phyloP scores from a whole-genome alignment of 53 echinoderm and acorn worm genomes.

The Mesocentrotus franciscanus region DNA sequence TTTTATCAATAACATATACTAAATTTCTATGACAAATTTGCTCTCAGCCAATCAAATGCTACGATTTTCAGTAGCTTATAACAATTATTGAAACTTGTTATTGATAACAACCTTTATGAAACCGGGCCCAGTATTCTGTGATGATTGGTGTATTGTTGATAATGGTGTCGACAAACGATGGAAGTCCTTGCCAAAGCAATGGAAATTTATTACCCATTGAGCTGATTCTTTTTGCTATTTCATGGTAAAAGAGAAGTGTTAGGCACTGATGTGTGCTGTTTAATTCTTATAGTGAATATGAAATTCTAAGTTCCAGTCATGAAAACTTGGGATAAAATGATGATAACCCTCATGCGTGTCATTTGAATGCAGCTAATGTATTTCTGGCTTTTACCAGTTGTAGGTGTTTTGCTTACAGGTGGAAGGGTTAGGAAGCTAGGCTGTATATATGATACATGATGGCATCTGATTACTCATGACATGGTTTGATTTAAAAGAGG shows the following conservation, averaged over 20 bases:
- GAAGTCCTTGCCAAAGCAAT: not conserved
- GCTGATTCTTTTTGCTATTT: not conserved
- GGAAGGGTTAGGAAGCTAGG: not conserved
- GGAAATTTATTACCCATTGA: not conserved
- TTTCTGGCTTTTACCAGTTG: not conserved
- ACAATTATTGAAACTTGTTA: no score
- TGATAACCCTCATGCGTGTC: conserved; percentile 61
- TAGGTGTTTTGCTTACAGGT: conserved; percentile 33
- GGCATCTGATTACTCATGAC: conserved; percentile 35
- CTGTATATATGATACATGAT: conserved; percentile 49
- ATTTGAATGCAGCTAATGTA: conserved; percentile 42
- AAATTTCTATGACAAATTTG: no score
- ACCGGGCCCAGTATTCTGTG: not conserved
- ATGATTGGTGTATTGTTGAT: not conserved
- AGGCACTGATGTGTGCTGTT: no score
- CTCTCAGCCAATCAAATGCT: no score
- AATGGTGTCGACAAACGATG: not conserved
- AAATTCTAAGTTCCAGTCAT: not conserved
- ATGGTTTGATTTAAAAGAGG: not conserved
- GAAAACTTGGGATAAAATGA: conserved; percentile 30
- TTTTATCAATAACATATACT: no score
- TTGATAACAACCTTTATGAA: no score
- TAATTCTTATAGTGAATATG: not conserved
- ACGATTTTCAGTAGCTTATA: no score
- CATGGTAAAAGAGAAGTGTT: not conserved